Evolutionary conservation across 2,888 invertebrate species (phyloP), one percentile per base, ranked within the genome.

Genomic region (Drosophila fulvimacula): DNA sequence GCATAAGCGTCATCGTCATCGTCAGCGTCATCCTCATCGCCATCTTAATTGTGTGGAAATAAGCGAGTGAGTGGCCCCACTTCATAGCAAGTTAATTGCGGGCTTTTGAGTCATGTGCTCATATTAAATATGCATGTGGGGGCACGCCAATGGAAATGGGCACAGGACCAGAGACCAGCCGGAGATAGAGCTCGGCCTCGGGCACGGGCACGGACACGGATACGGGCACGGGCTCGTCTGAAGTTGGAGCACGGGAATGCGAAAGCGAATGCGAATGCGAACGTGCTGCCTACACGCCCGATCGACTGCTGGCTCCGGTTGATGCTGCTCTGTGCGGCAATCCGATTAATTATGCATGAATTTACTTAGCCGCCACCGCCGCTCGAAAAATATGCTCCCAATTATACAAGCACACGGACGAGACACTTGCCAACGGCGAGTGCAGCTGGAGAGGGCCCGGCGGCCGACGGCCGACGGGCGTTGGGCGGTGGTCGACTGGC

Each of bases 51-150:
- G 81, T 78, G 68, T 77, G 78, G 77, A 77, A 77, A 75, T 79
- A 77, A 79, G 77, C 79, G 79, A 71, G 77, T 53, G 77, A 75
- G 76, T 76, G 81, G 81, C 78, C 69, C 69, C 79, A 65, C 79
- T 68, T 71, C 79, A 71, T 71, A 42, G 76, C 79, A 79, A 81
- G 81, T 79, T 79, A 79, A 79, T 79, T 79, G 78, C 73, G 78
- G 81, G 77, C 77, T 80, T 73, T 81, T 73, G 77, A 79, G 78
- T 69, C 77, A 80, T 76, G 76, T 78, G 69, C 79, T 74, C 62
- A 52, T 70, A 76, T 80, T 73, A 77, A 77, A 79, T 79, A 77
- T 77, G 81, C 77, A 76, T 73, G 69, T 57, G 59, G 80, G 76
- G 72, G 66, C 74, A 49, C 65, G 60, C 32, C 61, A 70, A 55